Evolutionary conservation across 2,797 vertebrate species (phyloP).

Genomic region (Siniperca undulata): DNA sequence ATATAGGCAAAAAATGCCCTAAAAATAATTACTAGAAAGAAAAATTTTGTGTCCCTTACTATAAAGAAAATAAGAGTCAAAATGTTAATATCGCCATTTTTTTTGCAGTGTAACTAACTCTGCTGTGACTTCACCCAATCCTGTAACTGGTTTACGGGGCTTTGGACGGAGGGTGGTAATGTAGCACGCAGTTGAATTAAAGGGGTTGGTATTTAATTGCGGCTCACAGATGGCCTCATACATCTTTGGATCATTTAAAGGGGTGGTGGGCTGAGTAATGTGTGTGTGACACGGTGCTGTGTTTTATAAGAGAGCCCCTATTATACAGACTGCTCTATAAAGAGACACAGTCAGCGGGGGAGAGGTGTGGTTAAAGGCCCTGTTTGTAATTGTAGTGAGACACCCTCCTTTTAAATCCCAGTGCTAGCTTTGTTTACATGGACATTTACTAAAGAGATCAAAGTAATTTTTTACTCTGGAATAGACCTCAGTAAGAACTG

Average conservation of each 20-base stretch:
- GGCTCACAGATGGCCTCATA: conserved; percentile 79
- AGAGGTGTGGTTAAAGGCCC: conserved; percentile 69
- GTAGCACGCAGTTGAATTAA: conserved; percentile 82
- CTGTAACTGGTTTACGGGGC: conserved; percentile 54
- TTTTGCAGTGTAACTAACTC: conserved; percentile 33
- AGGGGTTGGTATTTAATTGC: conserved; percentile 81
- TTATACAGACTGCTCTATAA: conserved; percentile 78
- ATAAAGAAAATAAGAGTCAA: conserved; percentile 9
- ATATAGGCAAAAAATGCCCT: neutral
- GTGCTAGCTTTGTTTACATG: conserved; percentile 57
- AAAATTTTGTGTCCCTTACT: conserved; percentile 35
- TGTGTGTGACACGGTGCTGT: conserved; percentile 76
- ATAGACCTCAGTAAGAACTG: neutral
- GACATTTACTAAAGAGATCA: conserved; percentile 40
- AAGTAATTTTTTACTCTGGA: conserved; percentile 3
- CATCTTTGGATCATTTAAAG: conserved; percentile 84
- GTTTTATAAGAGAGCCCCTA: conserved; percentile 81
- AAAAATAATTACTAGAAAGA: neutral
- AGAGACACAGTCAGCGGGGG: conserved; percentile 69
- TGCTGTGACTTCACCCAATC: conserved; percentile 32
- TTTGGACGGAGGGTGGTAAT: conserved; percentile 71
- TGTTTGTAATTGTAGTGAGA: conserved; percentile 62
- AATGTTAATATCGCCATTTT: conserved; percentile 29
- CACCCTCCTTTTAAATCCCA: conserved; percentile 58
- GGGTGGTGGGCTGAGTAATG: conserved; percentile 82